Percentiles rank a stretch among this genome's conserved stretches.
phyloP scores from a whole-genome alignment of 2,797 vertebrate genomes.

The Coregonus suidteri region DNA sequence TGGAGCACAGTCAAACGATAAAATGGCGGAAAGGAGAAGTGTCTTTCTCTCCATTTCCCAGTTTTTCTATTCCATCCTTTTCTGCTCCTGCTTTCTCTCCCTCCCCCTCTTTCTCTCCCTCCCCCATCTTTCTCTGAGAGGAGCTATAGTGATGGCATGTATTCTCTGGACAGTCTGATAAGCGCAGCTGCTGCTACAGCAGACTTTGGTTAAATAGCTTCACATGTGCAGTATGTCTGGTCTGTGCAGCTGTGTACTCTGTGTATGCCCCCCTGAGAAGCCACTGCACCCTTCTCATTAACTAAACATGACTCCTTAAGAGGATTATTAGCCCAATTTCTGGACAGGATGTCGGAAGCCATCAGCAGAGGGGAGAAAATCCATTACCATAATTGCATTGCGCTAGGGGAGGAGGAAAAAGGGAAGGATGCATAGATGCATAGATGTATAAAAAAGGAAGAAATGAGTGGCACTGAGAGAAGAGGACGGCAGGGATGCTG shows the following conservation, averaged over 20 bases:
- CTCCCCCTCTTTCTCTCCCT: constrained; percentile 11
- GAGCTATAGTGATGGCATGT: constrained; percentile 54
- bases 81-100: constrained; percentile 13
- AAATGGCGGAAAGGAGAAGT: constrained; percentile 71
- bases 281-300: constrained; percentile 79
- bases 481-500: constrained; percentile 44
- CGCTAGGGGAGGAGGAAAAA: constrained; percentile 65
- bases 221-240: constrained; percentile 54
- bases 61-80: constrained; percentile 7
- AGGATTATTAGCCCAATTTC: constrained; percentile 91
- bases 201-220: constrained; percentile 44
- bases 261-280: constrained; percentile 67
- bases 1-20: constrained; percentile 35
- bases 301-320: constrained; percentile 96
- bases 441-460: constrained; percentile 53
- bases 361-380: constrained; percentile 83
- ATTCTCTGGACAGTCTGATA: constrained; percentile 56
- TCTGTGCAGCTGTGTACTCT: constrained; percentile 61
- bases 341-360: constrained; percentile 97
- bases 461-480: constrained; percentile 37
- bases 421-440: constrained; percentile 59
- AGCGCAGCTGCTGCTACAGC: constrained; percentile 57
- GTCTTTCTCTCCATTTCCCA: constrained; percentile 16
- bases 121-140: background rate
- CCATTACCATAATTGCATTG: constrained; percentile 97